Percentiles rank a stretch among this genome's conserved stretches.
Evolutionary conservation across 2,888 invertebrate species (phyloP).

Genomic region (Uloborus plumipes): DNA sequence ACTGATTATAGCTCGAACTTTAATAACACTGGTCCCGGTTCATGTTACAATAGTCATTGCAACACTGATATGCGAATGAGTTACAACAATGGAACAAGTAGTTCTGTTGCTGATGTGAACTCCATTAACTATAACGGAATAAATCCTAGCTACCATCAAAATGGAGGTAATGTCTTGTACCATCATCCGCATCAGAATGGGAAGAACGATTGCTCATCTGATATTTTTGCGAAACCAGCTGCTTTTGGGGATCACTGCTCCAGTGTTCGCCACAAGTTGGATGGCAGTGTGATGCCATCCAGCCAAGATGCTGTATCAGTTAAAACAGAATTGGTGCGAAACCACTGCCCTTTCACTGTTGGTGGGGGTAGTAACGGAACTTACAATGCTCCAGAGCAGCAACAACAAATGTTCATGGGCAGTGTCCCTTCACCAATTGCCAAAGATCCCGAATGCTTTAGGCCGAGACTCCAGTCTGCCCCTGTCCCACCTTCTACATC

Average conservation of each 20-base stretch:
- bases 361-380: slow-evolving; percentile 15
- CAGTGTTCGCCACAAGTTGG: slow-evolving; percentile 31
- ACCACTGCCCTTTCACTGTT: slow-evolving; percentile 44
- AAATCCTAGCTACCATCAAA: slow-evolving; percentile 37
- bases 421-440: slow-evolving; percentile 35
- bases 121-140: slow-evolving; percentile 27
- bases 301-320: slow-evolving; percentile 56
- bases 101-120: slow-evolving; percentile 16
- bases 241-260: slow-evolving; percentile 44
- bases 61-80: slow-evolving; percentile 35
- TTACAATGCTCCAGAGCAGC: slow-evolving; percentile 28
- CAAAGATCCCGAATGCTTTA: slow-evolving; percentile 51
- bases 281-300: slow-evolving; percentile 15
- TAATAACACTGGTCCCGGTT: slow-evolving; percentile 12
- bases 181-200: slow-evolving; percentile 37
- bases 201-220: slow-evolving; percentile 45
- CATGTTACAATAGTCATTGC: slow-evolving; percentile 50
- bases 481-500: not conserved
- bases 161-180: slow-evolving; percentile 15
- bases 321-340: slow-evolving; percentile 48
- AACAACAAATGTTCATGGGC: slow-evolving; percentile 35
- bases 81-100: slow-evolving; percentile 30
- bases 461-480: slow-evolving; percentile 23
- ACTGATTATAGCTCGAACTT: slow-evolving; percentile 44
- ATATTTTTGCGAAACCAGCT: slow-evolving; percentile 47